Evolutionary conservation across 2,797 vertebrate species (phyloP), one percentile per base, ranked within the genome.

Genomic region (Rhinoraja longicauda): DNA sequence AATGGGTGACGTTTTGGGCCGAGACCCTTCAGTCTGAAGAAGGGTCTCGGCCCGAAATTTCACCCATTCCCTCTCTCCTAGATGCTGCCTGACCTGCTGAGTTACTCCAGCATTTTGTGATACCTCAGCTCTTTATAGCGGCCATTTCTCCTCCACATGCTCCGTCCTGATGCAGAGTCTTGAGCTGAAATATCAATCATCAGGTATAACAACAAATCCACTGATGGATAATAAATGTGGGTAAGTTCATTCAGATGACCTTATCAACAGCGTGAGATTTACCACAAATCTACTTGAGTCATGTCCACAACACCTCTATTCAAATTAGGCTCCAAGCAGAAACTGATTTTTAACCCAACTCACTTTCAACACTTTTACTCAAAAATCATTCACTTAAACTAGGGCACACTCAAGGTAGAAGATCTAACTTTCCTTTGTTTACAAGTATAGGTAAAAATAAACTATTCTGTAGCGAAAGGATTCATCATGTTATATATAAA

Each of bases 281-380:
- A 70, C 62, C 21, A 91, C 67, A 72, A 91, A 91, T 86, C 82
- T 62, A 86, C 62, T 62, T 86, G 82, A n/a, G 59, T 86, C 17
- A n/a, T 86, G 29, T 4, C 12, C 39, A 21, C 36, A 32, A 32
- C 67, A 70, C 21, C 24, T 72, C 45, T 72, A 72, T 32, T 7
- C 32, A 72, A 26, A 6, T 91, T 21, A 39, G 39, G 24, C n/a
- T 72, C 21, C 12, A 91, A 36, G 67, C 64, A 72, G 4, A 12
- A 10, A 36, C 70, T 72, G 32, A 45, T 45, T 26, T 72, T 73
- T 70, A 73, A 73, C 29, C 64, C 36, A 73, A 73, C 9, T 24
- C 36, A 32, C 19, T 91, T 45, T 45, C 21, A 26, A 7, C 39
- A 53, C 90, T 45, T 72, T 53, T 32, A 73, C 70, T 73, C 64